Evolutionary conservation across 2,888 invertebrate genomes (phyloP).

Genomic region (Glyphotaelius pellucidus): DNA sequence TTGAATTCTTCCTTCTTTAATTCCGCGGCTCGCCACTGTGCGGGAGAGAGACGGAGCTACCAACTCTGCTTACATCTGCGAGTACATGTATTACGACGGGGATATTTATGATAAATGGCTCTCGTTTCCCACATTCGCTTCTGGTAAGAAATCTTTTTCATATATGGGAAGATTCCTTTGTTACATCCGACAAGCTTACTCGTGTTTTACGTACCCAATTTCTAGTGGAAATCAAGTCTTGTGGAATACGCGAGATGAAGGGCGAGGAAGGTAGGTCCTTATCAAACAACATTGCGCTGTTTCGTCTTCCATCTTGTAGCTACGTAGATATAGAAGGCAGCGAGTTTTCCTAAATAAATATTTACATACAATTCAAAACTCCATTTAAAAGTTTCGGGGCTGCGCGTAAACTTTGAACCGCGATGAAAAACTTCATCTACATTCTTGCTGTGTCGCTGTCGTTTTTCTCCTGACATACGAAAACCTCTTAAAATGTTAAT

Average conservation of each 20-base stretch:
- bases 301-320: background rate
- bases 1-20: constrained; percentile 46
- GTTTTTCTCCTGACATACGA: constrained; percentile 36
- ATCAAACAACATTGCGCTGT: background rate
- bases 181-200: background rate
- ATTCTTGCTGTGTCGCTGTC: constrained; percentile 37
- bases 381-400: constrained; percentile 31
- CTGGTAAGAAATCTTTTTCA: constrained; percentile 7
- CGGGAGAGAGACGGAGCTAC: background rate
- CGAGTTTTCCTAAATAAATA: constrained; percentile 32
- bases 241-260: background rate
- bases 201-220: background rate
- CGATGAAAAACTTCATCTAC: constrained; percentile 24
- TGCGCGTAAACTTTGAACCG: constrained; percentile 6
- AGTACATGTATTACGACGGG: constrained; percentile 15
- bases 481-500: constrained; percentile 52
- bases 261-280: background rate
- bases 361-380: constrained; percentile 38
- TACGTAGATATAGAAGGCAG: background rate
- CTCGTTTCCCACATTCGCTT: constrained; percentile 3
- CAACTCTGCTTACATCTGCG: constrained; percentile 7
- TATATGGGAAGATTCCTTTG: background rate
- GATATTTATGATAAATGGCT: constrained; percentile 26
- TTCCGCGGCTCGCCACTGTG: background rate
- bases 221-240: background rate